Evolutionary conservation across 2,797 vertebrate genomes (phyloP).

Genomic region (Delichon dasypus): DNA sequence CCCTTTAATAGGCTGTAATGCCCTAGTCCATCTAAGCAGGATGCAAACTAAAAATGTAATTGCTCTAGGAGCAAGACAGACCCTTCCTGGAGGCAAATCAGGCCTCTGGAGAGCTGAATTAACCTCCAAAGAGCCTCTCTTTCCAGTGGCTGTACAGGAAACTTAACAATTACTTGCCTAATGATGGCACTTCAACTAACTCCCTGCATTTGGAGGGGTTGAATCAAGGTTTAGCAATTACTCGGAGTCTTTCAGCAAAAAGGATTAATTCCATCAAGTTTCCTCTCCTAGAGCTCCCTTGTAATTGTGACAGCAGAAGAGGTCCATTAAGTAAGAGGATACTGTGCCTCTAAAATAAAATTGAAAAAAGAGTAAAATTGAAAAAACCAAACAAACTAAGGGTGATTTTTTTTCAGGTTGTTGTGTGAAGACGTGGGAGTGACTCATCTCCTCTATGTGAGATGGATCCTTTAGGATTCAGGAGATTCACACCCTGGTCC

Average conservation of each 20-base stretch:
- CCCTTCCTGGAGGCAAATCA: constrained; percentile 5
- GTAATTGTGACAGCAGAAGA: background rate
- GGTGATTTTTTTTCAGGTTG: background rate
- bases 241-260: background rate
- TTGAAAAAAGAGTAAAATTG: rapidly evolving
- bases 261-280: background rate
- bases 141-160: background rate
- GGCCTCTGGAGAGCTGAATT: background rate
- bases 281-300: background rate
- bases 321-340: background rate
- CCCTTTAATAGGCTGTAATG: background rate
- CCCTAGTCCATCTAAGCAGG: background rate
- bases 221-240: constrained; percentile 13
- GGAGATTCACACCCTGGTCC: background rate
- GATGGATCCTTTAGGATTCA: background rate
- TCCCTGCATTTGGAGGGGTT: background rate
- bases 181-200: background rate
- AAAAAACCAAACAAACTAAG: background rate
- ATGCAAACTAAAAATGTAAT: constrained; percentile 1
- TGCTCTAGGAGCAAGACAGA: background rate
- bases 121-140: background rate
- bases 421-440: background rate
- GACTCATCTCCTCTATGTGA: background rate
- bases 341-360: background rate
- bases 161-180: constrained; percentile 8